Conservation (phyloP, 2,888 invertebrate species). For the Bombylius major region DNA sequence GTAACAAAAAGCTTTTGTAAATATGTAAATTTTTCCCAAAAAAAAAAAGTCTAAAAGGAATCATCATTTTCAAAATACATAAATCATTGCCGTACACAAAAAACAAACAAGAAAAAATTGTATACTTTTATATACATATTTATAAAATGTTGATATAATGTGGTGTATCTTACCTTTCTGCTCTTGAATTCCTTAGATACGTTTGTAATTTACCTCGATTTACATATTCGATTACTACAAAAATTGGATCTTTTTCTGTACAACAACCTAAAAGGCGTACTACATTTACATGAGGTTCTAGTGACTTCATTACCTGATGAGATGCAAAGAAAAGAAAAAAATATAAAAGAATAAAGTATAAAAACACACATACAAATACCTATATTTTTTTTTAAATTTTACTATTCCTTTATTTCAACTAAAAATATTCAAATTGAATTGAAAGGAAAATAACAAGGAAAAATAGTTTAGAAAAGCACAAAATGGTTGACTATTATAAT, state of each 20-base stretch:
- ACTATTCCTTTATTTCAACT: too few species aligned
- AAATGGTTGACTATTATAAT: too few species aligned
- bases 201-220: conserved; percentile 80
- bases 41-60: conserved; percentile 7
- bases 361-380: too few species aligned
- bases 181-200: conserved; percentile 72
- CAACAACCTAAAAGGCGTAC: conserved; percentile 80
- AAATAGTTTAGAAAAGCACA: too few species aligned
- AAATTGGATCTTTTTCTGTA: conserved; percentile 80
- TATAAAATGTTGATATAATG: not conserved
- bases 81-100: too few species aligned
- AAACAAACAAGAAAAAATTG: too few species aligned
- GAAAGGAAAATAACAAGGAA: too few species aligned
- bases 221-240: conserved; percentile 87
- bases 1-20: conserved; percentile 7
- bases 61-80: not conserved
- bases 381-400: too few species aligned
- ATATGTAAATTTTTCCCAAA: too few species aligned
- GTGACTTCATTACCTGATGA: conserved; percentile 71
- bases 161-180: conserved; percentile 44
- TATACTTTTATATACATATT: too few species aligned
- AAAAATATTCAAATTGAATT: too few species aligned
- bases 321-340: not conserved
- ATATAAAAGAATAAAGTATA: not conserved
- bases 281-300: conserved; percentile 83